Percentiles rank a stretch among this genome's conserved stretches.
phyloP scores from a whole-genome alignment of 2,797 vertebrate genomes.

The Harpagifer antarcticus region DNA sequence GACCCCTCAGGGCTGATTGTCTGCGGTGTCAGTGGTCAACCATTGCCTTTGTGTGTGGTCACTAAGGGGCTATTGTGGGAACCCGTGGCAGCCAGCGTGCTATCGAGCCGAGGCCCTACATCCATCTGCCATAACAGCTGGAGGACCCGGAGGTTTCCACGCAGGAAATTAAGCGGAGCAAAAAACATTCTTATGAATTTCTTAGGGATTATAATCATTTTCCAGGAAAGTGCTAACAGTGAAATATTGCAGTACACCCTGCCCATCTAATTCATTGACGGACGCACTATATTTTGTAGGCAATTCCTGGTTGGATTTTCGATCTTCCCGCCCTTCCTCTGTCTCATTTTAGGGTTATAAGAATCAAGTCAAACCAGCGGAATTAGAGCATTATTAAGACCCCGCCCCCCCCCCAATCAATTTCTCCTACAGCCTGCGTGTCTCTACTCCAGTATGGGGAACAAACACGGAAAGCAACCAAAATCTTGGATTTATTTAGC shows the following conservation, averaged over 20 bases:
- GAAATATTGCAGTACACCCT: too few species aligned
- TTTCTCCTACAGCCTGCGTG: slow-evolving; percentile 45
- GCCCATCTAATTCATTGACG: slow-evolving; percentile 1
- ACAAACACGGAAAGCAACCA: slow-evolving; percentile 33
- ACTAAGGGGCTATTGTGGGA: slow-evolving; percentile 62
- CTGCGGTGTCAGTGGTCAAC: slow-evolving; percentile 68
- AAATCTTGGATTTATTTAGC: slow-evolving; percentile 53
- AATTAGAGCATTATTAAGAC: slow-evolving; percentile 71
- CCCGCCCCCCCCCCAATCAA: slow-evolving; percentile 55
- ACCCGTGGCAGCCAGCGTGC: slow-evolving; percentile 65
- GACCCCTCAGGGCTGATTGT: slow-evolving; percentile 67
- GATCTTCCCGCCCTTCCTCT: slow-evolving; percentile 45
- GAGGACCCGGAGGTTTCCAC: slow-evolving; percentile 45
- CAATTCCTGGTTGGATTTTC: slow-evolving; percentile 59
- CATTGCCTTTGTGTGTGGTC: slow-evolving; percentile 70
- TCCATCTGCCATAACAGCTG: slow-evolving; percentile 87
- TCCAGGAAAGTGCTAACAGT: slow-evolving; percentile 34
- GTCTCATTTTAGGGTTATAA: slow-evolving; percentile 34
- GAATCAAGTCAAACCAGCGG: slow-evolving; percentile 48
- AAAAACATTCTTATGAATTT: slow-evolving; percentile 59
- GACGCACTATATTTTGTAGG: slow-evolving; percentile 58
- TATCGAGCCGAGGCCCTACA: slow-evolving; percentile 52
- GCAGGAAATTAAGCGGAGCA: slow-evolving; percentile 56
- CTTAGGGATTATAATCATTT: slow-evolving; percentile 52
- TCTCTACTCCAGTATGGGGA: slow-evolving; percentile 45